Evolutionary conservation across 2,113 vertebrate species (phyloP).

Genomic region (Pachyramphus minor): DNA sequence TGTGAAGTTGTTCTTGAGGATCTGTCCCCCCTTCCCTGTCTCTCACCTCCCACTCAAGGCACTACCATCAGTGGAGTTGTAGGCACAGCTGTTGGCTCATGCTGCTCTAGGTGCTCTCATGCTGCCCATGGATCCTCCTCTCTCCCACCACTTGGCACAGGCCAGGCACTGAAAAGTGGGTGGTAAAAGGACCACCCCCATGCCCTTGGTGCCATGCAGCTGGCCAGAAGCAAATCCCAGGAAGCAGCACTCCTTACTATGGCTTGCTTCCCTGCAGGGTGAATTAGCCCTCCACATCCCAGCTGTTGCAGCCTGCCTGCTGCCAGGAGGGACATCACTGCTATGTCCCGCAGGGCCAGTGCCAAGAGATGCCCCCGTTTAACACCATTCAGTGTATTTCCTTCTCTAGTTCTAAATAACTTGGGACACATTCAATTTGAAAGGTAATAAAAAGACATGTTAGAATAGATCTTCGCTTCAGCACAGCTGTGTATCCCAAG

Average conservation of each 20-base stretch:
- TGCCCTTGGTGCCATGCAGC: background rate
- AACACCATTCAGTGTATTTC: background rate
- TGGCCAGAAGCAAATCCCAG: background rate
- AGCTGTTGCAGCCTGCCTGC: background rate
- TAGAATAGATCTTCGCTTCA: background rate
- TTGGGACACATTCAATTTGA: background rate
- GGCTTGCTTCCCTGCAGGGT: background rate
- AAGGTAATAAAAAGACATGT: background rate
- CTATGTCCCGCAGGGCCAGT: background rate
- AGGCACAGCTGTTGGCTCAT: background rate
- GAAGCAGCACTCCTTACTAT: background rate
- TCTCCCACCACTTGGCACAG: background rate
- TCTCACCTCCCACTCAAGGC: background rate
- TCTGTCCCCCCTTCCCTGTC: background rate
- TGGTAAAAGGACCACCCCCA: background rate
- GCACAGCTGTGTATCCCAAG: background rate
- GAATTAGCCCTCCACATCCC: background rate
- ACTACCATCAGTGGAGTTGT: background rate
- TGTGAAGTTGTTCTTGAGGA: background rate
- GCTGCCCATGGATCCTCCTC: background rate
- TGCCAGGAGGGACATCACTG: background rate
- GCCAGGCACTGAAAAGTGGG: background rate
- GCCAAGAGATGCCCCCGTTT: background rate
- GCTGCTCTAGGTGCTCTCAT: background rate
- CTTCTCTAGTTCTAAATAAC: background rate